Conservation (phyloP, 2,888 invertebrate genomes). For the Daptonema setosum region DNA sequence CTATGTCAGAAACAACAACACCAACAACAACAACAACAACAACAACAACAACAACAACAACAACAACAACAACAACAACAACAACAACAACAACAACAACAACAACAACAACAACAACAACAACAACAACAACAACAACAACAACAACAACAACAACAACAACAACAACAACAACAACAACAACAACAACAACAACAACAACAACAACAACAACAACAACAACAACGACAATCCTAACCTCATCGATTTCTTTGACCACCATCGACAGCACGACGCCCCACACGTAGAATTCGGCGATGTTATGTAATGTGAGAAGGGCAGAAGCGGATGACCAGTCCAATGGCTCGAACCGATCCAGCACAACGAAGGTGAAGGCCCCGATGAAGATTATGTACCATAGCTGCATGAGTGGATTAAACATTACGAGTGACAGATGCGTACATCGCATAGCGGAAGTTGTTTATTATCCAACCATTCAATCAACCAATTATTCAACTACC, state of each 20-base stretch:
- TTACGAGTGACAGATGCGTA: too few species aligned
- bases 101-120: not conserved
- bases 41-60: too few species aligned
- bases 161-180: too few species aligned
- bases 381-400: conserved; percentile 25
- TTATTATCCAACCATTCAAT: too few species aligned
- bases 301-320: too few species aligned
- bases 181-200: too few species aligned
- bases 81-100: not conserved
- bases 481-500: not conserved
- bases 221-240: not conserved
- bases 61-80: too few species aligned
- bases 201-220: not conserved
- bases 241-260: not conserved
- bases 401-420: too few species aligned
- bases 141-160: too few species aligned
- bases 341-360: conserved; percentile 24
- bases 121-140: not conserved
- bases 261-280: not conserved
- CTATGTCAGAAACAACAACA: not conserved
- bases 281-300: not conserved
- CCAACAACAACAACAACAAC: not conserved
- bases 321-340: too few species aligned
- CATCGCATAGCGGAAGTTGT: too few species aligned
- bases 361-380: conserved; percentile 24